phyloP scores from a whole-genome alignment of 64 coral and sea anemone genomes.

The Cladopsammia gracilis region DNA sequence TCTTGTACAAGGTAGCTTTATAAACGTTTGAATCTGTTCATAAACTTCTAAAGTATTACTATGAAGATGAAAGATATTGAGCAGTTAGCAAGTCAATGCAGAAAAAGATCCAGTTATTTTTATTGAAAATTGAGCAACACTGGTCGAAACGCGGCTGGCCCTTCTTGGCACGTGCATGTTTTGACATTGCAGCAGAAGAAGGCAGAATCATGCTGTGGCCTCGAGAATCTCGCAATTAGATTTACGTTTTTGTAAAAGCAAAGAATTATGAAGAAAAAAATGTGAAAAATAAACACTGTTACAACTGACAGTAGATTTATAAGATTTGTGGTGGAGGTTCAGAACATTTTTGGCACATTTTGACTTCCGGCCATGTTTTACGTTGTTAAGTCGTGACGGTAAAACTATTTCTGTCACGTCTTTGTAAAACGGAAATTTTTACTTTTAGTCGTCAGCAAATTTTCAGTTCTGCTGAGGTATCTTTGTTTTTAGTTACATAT shows the following conservation, averaged over 20 bases:
- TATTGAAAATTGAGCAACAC: too few relatives aligned
- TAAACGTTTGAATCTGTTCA: too few relatives aligned
- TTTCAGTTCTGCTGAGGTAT: background rate
- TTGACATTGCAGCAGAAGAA: background rate
- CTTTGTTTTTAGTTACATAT: too few relatives aligned
- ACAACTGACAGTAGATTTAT: background rate
- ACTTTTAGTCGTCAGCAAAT: constrained; percentile 15
- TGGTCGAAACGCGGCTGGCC: background rate
- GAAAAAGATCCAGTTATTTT: too few relatives aligned
- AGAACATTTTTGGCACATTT: background rate
- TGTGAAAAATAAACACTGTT: background rate
- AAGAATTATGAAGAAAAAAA: background rate
- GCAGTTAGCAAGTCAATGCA: too few relatives aligned
- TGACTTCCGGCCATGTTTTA: background rate
- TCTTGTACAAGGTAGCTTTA: too few relatives aligned
- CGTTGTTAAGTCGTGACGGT: background rate
- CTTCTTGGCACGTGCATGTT: background rate
- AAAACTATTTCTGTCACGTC: background rate
- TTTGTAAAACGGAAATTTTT: background rate
- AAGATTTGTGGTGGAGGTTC: background rate
- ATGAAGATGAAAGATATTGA: too few relatives aligned
- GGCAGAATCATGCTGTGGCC: background rate
- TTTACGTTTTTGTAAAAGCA: background rate
- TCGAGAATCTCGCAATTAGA: background rate
- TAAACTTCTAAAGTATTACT: too few relatives aligned